Percentiles rank a stretch among this genome's conserved stretches.
Conservation (phyloP, 2,888 invertebrate genomes). For the Anticlea derivata region DNA sequence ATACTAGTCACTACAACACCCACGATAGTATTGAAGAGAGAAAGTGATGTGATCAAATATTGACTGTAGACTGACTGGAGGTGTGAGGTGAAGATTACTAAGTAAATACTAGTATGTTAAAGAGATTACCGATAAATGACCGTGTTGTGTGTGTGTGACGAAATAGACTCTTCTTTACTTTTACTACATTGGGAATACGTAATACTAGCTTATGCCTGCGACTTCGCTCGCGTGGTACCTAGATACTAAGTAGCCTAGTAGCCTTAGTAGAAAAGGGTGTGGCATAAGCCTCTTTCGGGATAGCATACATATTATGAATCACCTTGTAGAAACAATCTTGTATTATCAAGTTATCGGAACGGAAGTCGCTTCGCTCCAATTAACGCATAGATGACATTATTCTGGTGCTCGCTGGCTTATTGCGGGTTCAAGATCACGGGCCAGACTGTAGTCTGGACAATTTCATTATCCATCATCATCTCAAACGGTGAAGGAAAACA, state of each 20-base stretch:
- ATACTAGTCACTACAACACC: neutral
- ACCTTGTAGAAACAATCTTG: slow-evolving; percentile 1
- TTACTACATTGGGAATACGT: too few relatives aligned
- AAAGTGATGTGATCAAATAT: slow-evolving; percentile 7
- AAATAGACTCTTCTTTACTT: neutral
- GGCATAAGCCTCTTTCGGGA: too few relatives aligned
- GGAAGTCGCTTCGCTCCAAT: slow-evolving; percentile 13
- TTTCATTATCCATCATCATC: neutral
- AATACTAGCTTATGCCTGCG: too few relatives aligned
- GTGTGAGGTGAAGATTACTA: neutral
- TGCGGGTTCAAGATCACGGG: slow-evolving; percentile 1
- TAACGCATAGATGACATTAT: slow-evolving; percentile 14
- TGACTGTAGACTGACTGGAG: too few relatives aligned
- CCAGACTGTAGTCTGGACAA: neutral
- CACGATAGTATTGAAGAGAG: slow-evolving; percentile 1
- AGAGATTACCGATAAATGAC: neutral
- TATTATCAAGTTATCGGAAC: slow-evolving; percentile 2
- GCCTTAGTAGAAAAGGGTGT: too few relatives aligned
- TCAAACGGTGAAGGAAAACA: too few relatives aligned
- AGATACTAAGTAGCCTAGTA: too few relatives aligned
- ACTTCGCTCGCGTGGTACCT: too few relatives aligned
- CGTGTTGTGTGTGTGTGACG: neutral
- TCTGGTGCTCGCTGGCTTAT: slow-evolving; percentile 1
- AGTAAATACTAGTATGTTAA: neutral
- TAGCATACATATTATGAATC: neutral